Evolutionary conservation across 53 echinoderm and acorn worm genomes (phyloP), one percentile per base, ranked within the genome.

Genomic region (Actinopyga echinites): DNA sequence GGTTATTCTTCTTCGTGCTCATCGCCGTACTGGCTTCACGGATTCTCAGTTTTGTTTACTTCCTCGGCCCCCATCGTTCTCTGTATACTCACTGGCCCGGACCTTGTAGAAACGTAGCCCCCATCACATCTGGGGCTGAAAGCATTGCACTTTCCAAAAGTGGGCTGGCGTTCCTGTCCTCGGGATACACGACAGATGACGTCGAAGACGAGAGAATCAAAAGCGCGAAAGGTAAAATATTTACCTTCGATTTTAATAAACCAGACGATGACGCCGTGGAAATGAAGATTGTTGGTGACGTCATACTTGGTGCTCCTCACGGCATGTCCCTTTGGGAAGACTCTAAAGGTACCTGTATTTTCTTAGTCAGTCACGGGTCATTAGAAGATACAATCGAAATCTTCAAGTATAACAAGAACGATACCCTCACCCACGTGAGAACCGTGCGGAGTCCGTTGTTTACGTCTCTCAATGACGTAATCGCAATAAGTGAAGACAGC

Each of bases 301-400:
- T 82, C 24, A 77, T 62, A 31, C 29, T 62, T 20, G 66, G 77
- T 69, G 79, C 71, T 30, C 91, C 91, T 20, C 31, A 91, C 12
- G 96, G 96, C 10, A 89, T 93, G 15, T 83, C 85, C 42, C 30
- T 90, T 10, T 92, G 91, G 90, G 91, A 96, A 67, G 92, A 86
- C 42, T 31, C 38, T 59, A 54, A 83, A 71, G 66, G 65, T 32
- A 43, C 69, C 29, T 42, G 19, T 54, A 66, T 94, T 22, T 91
- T 89, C 35, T 55, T 92, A 21, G 80, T 95, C 13, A 89, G 92
- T 52, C 82, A 80, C 45, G 36, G 40, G 20, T 19, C 5, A 6
- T 33, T 24, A 9, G 62, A 62, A 4, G 60, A 59, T 34, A 61
- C 81, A 1, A 38, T 80, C 35, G 81, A 80, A 26, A 80, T 80